Conservation (phyloP, 1,140 invertebrate genomes). For the Bombyx mori region ASM3026992v2 NC_085129.1:5528501-5529000, state of each 20-base stretch:
- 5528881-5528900: conserved; percentile 68
- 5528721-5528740: conserved; percentile 29
- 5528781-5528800: conserved; percentile 51
- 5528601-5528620: too few species aligned
- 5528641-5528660: too few species aligned
- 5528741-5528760: conserved; percentile 41
- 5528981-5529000: conserved; percentile 19
- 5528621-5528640: too few species aligned
- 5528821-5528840: conserved; percentile 47
- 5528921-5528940: conserved; percentile 46
- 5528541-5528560: too few species aligned
- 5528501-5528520: too few species aligned
- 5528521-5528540: too few species aligned
- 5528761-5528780: conserved; percentile 41
- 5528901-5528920: conserved; percentile 61
- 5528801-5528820: conserved; percentile 63
- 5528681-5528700: background rate
- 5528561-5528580: too few species aligned
- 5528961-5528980: conserved; percentile 64
- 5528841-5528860: conserved; percentile 47
- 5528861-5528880: conserved; percentile 62
- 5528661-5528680: too few species aligned
- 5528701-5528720: background rate
- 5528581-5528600: too few species aligned
- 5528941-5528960: conserved; percentile 52